Conservation (phyloP, 2,888 invertebrate genomes). For the Crocallis elinguaria region DNA sequence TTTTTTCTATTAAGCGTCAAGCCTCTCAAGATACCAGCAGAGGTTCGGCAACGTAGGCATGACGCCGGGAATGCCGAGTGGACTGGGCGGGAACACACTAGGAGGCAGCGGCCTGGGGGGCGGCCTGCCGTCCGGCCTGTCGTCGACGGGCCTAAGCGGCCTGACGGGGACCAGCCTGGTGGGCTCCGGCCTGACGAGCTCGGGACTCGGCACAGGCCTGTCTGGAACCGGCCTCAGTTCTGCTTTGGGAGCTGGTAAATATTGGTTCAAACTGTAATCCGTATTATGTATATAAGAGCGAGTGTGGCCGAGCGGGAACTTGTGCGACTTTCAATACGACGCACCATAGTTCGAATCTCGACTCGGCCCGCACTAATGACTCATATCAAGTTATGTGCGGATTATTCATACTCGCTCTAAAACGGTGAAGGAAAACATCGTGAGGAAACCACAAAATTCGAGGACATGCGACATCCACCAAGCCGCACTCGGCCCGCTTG, state of each 20-base stretch:
- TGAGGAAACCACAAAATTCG: too few species aligned
- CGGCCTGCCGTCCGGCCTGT: constrained; percentile 73
- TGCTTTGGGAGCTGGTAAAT: constrained; percentile 58
- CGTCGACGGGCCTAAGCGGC: constrained; percentile 75
- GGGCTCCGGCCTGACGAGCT: constrained; percentile 69
- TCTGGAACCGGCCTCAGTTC: constrained; percentile 71
- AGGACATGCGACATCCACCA: too few species aligned
- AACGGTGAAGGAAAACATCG: too few species aligned
- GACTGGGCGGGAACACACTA: constrained; percentile 48
- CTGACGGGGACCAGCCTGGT: constrained; percentile 75
- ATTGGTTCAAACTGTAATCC: background rate
- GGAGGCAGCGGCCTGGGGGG: constrained; percentile 45
- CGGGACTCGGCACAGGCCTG: constrained; percentile 70
- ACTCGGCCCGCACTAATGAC: too few species aligned
- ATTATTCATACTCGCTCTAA: too few species aligned
- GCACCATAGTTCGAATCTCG: too few species aligned
- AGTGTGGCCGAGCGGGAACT: too few species aligned
- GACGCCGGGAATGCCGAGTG: constrained; percentile 61
- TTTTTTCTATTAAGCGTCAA: constrained; percentile 68
- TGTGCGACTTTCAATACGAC: too few species aligned
- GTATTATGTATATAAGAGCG: too few species aligned
- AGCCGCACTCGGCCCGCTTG: too few species aligned
- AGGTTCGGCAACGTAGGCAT: constrained; percentile 83
- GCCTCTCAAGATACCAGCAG: constrained; percentile 86
- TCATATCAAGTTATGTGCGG: too few species aligned